phyloP scores from a whole-genome alignment of 2,888 invertebrate species.

The Melinopterus prodromus region DNA sequence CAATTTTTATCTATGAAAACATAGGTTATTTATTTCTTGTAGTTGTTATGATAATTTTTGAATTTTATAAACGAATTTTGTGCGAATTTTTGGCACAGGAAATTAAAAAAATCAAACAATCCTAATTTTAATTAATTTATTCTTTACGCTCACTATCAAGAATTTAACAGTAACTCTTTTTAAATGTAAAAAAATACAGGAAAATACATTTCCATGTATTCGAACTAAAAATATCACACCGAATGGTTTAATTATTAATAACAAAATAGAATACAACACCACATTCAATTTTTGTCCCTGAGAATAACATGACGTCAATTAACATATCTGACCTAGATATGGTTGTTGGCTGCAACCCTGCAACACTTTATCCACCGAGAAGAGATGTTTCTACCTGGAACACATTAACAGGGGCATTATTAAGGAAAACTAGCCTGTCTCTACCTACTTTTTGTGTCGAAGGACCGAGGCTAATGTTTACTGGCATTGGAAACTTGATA shows the following conservation, averaged over 20 bases:
- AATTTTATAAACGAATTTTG: too few species aligned
- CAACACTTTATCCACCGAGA: background rate
- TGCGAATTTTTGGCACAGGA: too few species aligned
- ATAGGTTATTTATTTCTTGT: too few species aligned
- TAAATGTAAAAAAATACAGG: too few species aligned
- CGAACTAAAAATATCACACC: too few species aligned
- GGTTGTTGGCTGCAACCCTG: background rate
- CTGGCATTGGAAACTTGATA: background rate
- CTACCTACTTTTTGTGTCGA: background rate
- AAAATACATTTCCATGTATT: too few species aligned
- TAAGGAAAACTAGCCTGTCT: background rate
- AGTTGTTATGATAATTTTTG: too few species aligned
- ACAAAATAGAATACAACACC: background rate
- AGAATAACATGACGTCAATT: background rate
- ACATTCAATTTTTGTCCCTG: background rate
- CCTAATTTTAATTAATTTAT: too few species aligned
- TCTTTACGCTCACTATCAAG: too few species aligned
- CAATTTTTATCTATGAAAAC: too few species aligned
- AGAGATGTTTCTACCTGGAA: background rate
- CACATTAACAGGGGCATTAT: background rate
- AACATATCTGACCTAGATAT: background rate
- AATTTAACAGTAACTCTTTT: too few species aligned
- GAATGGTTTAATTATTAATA: background rate
- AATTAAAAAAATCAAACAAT: too few species aligned
- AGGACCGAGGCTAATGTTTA: background rate